Evolutionary conservation across 2,888 invertebrate species (phyloP).

Genomic region (Ecliptopera silaceata): DNA sequence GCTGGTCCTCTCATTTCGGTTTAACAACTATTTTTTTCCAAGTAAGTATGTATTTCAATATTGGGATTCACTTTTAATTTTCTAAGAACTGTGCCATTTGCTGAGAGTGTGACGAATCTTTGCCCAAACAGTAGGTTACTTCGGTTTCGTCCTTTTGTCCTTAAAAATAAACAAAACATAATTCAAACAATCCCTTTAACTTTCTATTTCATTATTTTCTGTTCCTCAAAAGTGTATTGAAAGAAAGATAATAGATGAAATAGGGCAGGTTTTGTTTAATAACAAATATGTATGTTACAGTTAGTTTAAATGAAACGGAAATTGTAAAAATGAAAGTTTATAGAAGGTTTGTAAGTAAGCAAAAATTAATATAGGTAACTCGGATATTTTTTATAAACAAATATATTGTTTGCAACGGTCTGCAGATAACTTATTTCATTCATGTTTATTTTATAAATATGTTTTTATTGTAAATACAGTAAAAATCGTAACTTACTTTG

Average conservation of each 20-base stretch:
- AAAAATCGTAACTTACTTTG: too few relatives aligned
- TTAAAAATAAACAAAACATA: slow-evolving; percentile 39
- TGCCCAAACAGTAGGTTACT: slow-evolving; percentile 48
- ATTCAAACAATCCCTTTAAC: slow-evolving; percentile 33
- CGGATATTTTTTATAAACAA: too few relatives aligned
- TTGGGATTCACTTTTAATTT: slow-evolving; percentile 8
- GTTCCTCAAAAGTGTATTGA: slow-evolving; percentile 36
- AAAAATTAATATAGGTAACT: too few relatives aligned
- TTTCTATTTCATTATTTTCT: slow-evolving; percentile 50
- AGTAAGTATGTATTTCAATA: too few relatives aligned
- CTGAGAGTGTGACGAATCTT: slow-evolving; percentile 25
- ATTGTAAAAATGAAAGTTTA: slow-evolving; percentile 17
- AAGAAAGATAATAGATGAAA: slow-evolving; percentile 12
- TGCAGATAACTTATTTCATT: too few relatives aligned
- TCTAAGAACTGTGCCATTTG: slow-evolving; percentile 6
- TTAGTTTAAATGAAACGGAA: neutral
- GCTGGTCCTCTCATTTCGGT: too few relatives aligned
- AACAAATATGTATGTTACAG: slow-evolving; percentile 1
- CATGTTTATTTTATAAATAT: too few relatives aligned
- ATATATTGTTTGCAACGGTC: too few relatives aligned
- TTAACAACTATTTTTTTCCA: too few relatives aligned
- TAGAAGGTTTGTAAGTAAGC: neutral
- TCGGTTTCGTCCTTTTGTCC: slow-evolving; percentile 46
- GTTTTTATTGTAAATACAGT: too few relatives aligned
- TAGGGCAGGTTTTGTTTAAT: slow-evolving; percentile 20